Evolutionary conservation across 1,140 invertebrate genomes (phyloP), one percentile per base, ranked within the genome.

Genomic region (Lordiphosa clarofinis): DNA sequence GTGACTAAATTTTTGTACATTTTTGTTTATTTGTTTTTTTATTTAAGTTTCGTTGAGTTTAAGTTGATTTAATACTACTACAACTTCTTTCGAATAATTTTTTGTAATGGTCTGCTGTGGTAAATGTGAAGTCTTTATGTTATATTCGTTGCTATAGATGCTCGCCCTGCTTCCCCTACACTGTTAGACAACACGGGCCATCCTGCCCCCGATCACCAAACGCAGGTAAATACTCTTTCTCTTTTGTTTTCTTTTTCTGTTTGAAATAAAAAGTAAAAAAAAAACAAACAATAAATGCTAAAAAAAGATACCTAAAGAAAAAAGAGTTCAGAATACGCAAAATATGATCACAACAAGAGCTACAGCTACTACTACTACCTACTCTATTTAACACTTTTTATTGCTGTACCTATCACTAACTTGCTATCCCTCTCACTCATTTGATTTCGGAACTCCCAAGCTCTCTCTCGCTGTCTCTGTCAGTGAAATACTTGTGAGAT

Each of bases 71-170:
- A 57, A 56, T 57, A 84, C 78, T 78, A 78, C 78, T 84, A 86
- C 78, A 86, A 84, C 78, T 84, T 84, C 73, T 84, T 84, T 84
- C 78, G 43, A 87, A 79, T 87, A 79, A 87, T 87, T 87, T 87
- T 88, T 87, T 88, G 86, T 88, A 88, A 88, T 89, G 88, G 88
- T 89, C 88, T 89, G 88, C 88, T 89, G 88, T 89, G 88, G 87
- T 89, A 89, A 89, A 89, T 89, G 88, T 89, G 88, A 87, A 88
- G 88, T 89, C 90, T 91, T 90, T 90, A 90, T 91, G 90, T 91
- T 91, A 90, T 91, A 90, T 91, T 90, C 91, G 91, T 91, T 91
- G 91, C 91, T 91, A 88, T 88, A 89, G 88, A 89, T 89, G 88
- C 88, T 89, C 88, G 88, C 88, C 88, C 88, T 89, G 86, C 88